Base-by-base conservation (phyloP, 2,113 vertebrate species). In the Platysternon megacephalum region DNA sequence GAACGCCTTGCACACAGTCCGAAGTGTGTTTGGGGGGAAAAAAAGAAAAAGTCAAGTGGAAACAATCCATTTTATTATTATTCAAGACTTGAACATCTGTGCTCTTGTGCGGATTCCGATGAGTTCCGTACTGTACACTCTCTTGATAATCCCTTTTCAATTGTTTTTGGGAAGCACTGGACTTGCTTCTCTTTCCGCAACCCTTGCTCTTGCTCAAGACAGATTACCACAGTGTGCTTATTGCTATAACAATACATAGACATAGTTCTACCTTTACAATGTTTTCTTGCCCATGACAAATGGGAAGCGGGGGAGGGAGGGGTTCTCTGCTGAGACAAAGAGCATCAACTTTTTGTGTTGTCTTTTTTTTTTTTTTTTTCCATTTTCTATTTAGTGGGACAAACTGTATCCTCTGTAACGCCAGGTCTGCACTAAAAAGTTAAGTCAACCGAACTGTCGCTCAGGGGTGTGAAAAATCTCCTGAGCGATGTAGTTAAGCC, bases 381-480 rank as follows among this genome's bases (percentile, higher is more conserved):
- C 82, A 68, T 93, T 97, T 97, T 97, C 88, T 93, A 74, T 97
- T 97, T 95, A 90, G 6, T 97, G 96, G 97, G 97, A 97, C 98
- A 97, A 97, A 95, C 97, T 97, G 93, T 96, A 97, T 98, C 96
- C 97, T 98, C 97, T 98, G 94, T 98, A 95, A 96, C 85, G 91
- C 87, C 84, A 84, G 82, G 58, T 88, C 91, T 94, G 74, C 84
- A 84, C 51, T 80, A 55, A 90, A 72, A 22, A 39, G 65, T 39
- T 39, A 72, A 39, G 19, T 72, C 65, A 72, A 72, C 65, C 9
- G 1, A 39, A 72, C 65, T 39, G 32, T 39, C n/a, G 10, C n/a
- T 22, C 17, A 22, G 19, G 16, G 35, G n/a, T 72, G 35, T 68
- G n/a, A 72, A 39, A 68, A 39, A 72, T 72, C 19, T 39, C 19